phyloP scores from a whole-genome alignment of 2,113 vertebrate species.

The Cebidichthys violaceus region DNA sequence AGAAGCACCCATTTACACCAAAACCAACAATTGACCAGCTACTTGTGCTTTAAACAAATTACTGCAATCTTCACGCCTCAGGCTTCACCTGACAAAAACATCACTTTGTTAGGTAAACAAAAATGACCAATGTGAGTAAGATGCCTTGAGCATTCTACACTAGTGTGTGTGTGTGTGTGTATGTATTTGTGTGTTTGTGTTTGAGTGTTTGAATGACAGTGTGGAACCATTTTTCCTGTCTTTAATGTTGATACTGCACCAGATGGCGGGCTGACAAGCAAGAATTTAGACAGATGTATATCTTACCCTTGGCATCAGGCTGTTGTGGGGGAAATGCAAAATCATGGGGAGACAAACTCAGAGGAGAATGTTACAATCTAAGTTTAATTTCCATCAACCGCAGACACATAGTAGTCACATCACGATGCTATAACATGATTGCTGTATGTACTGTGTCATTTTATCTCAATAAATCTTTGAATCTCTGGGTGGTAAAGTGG shows the following conservation, averaged over 20 bases:
- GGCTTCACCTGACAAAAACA: conserved; percentile 14
- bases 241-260: conserved; percentile 68
- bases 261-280: conserved; percentile 79
- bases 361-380: conserved; percentile 27
- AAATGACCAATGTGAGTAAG: background rate
- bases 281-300: conserved; percentile 80
- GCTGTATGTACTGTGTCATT: background rate
- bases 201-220: conserved; percentile 42
- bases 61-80: background rate
- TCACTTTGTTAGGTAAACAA: conserved; percentile 10
- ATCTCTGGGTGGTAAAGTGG: conserved; percentile 10
- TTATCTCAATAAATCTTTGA: background rate
- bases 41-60: background rate
- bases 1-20: background rate
- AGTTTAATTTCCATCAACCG: conserved; percentile 2
- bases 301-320: conserved; percentile 65
- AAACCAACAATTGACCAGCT: background rate
- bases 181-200: background rate
- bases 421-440: background rate
- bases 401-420: background rate
- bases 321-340: conserved; percentile 17
- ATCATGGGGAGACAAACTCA: conserved; percentile 30
- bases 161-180: background rate
- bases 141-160: background rate
- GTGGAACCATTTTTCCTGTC: conserved; percentile 49